Conservation (phyloP, 2,888 invertebrate genomes). For the Eupeodes luniger region DNA sequence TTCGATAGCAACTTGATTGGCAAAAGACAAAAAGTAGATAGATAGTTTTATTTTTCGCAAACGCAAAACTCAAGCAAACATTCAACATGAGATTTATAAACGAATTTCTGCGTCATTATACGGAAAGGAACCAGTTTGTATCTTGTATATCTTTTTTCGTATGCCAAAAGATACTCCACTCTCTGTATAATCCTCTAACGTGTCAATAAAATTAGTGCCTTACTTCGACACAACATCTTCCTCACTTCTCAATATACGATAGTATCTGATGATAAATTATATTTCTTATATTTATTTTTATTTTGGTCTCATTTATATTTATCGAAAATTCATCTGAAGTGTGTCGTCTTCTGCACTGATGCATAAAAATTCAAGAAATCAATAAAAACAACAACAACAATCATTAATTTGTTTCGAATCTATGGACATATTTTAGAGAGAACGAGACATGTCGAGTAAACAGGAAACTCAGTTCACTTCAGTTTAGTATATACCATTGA, state of each 20-base stretch:
- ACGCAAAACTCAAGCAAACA: constrained; percentile 13
- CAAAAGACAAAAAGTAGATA: constrained; percentile 23
- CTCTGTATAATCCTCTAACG: constrained; percentile 20
- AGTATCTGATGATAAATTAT: not conserved
- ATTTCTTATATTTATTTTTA: constrained; percentile 29
- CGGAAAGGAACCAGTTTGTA: constrained; percentile 50
- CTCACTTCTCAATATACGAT: not conserved
- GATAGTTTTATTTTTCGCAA: not conserved
- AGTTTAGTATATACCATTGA: not conserved
- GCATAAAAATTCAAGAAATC: constrained; percentile 4
- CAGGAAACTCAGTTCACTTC: constrained; percentile 4
- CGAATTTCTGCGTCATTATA: constrained; percentile 4
- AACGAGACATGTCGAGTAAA: constrained; percentile 4
- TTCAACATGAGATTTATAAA: constrained; percentile 11
- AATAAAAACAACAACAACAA: constrained; percentile 38
- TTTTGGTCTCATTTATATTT: constrained; percentile 22
- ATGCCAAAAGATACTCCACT: no score
- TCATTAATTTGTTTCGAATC: constrained; percentile 60
- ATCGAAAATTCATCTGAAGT: constrained; percentile 23
- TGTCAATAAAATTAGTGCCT: constrained; percentile 51
- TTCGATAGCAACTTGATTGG: constrained; percentile 38
- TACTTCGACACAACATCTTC: constrained; percentile 36
- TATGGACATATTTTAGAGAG: not conserved
- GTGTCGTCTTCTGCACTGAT: constrained; percentile 20
- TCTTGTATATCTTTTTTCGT: not conserved